phyloP scores from a whole-genome alignment of 92 coral and sea anemone genomes.

The Metridium senile region DNA sequence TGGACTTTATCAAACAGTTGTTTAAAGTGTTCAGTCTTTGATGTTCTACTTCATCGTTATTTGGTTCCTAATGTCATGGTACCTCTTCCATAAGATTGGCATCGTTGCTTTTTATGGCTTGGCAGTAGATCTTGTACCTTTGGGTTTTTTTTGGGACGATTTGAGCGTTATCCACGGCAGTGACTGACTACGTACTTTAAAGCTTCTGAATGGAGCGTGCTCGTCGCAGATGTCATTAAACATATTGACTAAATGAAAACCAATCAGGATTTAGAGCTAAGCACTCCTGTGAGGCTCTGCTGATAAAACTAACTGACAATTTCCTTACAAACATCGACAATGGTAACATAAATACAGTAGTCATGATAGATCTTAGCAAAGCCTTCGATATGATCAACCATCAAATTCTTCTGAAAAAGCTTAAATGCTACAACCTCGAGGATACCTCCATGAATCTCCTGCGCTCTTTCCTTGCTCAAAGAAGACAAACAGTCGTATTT shows the following conservation, averaged over 20 bases:
- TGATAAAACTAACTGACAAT: constrained; percentile 20
- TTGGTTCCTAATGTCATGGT: no score
- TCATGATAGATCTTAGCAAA: not conserved
- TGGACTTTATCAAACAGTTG: no score
- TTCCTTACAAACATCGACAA: constrained; percentile 21
- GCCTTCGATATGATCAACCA: not conserved
- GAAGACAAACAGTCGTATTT: not conserved
- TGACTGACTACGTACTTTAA: no score
- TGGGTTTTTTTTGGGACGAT: no score
- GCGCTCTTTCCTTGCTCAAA: not conserved
- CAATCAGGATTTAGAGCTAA: constrained; percentile 37
- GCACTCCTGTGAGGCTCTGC: constrained; percentile 20
- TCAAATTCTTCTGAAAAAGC: not conserved
- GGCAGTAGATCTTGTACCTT: no score
- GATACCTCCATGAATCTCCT: not conserved
- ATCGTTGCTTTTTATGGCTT: no score
- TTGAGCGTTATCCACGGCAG: no score
- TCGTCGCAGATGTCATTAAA: no score
- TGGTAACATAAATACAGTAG: constrained; percentile 8
- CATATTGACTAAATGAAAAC: not conserved
- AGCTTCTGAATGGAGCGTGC: no score
- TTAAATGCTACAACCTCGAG: not conserved
- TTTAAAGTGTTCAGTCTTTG: no score
- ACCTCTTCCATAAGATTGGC: no score
- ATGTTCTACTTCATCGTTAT: no score